These are phyloP conservation scores for Drosophila neonasuta DNA, from an alignment of 2,888 invertebrate species.

Conservation along the genomic window DNA sequence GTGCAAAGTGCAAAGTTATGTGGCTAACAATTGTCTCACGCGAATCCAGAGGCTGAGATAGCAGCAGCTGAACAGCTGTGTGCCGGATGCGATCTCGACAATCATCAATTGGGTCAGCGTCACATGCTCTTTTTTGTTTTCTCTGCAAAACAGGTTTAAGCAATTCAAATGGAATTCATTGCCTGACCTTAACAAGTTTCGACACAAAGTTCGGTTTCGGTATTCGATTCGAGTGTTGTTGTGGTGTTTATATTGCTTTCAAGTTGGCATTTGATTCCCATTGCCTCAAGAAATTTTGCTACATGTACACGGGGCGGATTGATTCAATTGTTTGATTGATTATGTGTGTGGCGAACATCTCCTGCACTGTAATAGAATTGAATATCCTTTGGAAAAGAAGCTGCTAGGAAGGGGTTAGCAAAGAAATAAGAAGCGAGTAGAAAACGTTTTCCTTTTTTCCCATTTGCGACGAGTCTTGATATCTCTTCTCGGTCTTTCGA, in stretches of 20 bases:
- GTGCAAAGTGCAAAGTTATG: constrained; percentile 51
- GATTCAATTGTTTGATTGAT: constrained; percentile 2
- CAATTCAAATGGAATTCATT: constrained; percentile 54
- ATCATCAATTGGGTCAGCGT: constrained; percentile 7
- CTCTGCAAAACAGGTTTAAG: constrained; percentile 67
- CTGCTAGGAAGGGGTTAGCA: constrained; percentile 14
- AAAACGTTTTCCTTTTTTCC: constrained; percentile 33
- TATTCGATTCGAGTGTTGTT: constrained; percentile 39
- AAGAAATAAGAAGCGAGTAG: constrained; percentile 8
- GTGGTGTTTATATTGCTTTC: constrained; percentile 64
- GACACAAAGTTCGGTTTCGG: constrained; percentile 14
- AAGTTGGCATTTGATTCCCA: constrained; percentile 78
- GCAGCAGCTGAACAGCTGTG: neutral
- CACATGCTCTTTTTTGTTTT: neutral
- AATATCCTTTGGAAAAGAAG: constrained; percentile 38
- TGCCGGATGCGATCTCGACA: constrained; percentile 2
- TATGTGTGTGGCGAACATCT: constrained; percentile 37
- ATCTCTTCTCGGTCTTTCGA: constrained; percentile 14
- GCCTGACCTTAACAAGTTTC: constrained; percentile 56
- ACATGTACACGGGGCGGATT: constrained; percentile 36
- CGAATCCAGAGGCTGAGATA: constrained; percentile 13
- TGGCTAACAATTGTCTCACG: constrained; percentile 59
- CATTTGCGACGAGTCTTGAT: constrained; percentile 18
- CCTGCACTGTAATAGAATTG: constrained; percentile 44
- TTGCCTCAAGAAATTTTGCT: constrained; percentile 75